A percentile compares a stretch with the other conserved stretches of the same genome.
phyloP scores from a whole-genome alignment of 2,888 invertebrate genomes.

The Labia minor region DNA sequence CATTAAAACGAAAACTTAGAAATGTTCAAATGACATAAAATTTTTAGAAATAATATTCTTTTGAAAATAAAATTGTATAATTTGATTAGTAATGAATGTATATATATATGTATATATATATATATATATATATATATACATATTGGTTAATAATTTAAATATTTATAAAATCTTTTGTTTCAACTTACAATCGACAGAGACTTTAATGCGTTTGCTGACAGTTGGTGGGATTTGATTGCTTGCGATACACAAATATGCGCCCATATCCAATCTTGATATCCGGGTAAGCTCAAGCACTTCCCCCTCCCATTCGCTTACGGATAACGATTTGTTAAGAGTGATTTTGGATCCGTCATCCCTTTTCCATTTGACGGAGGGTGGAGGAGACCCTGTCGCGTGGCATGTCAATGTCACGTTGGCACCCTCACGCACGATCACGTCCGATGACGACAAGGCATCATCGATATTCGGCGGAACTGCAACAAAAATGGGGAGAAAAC shows the following conservation, averaged over 20 bases:
- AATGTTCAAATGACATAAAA: too few species aligned
- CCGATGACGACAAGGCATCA: slow-evolving; percentile 80
- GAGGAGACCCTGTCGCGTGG: slow-evolving; percentile 79
- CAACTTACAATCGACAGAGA: slow-evolving; percentile 86
- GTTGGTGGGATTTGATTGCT: slow-evolving; percentile 81
- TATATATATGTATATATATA: too few species aligned
- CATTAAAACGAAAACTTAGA: too few species aligned
- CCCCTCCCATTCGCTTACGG: slow-evolving; percentile 78
- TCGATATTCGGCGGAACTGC: slow-evolving; percentile 86
- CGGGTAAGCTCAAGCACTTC: slow-evolving; percentile 71
- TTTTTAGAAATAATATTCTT: too few species aligned
- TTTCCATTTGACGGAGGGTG: slow-evolving; percentile 83
- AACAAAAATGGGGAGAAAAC: slow-evolving; percentile 34
- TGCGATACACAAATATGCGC: slow-evolving; percentile 83
- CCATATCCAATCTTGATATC: slow-evolving; percentile 82
- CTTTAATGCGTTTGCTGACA: slow-evolving; percentile 83
- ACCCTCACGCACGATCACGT: slow-evolving; percentile 81
- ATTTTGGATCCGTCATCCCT: slow-evolving; percentile 80
- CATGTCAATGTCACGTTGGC: slow-evolving; percentile 81
- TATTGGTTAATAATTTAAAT: too few species aligned
- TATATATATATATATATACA: too few species aligned
- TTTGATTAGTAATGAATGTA: too few species aligned
- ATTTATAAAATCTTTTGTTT: slow-evolving; percentile 26
- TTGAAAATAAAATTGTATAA: too few species aligned
- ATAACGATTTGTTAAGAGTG: slow-evolving; percentile 69